Evolutionary conservation across 2,797 vertebrate genomes (phyloP).

Genomic region (Pampus argenteus): DNA sequence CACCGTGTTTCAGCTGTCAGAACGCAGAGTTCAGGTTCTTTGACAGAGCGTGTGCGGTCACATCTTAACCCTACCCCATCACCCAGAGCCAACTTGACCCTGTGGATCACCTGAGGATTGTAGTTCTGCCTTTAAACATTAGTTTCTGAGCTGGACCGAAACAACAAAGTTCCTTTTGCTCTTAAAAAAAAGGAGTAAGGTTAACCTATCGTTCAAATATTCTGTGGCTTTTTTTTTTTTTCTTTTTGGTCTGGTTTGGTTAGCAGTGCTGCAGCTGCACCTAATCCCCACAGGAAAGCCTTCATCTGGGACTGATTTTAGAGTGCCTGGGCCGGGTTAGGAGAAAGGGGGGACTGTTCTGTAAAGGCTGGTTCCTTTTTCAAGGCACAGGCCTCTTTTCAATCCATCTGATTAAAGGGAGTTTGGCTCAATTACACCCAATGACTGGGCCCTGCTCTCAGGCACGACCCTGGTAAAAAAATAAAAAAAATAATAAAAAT

Average conservation of each 20-base stretch:
- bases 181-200: conserved; percentile 52
- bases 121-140: conserved; percentile 35
- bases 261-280: conserved; percentile 77
- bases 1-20: conserved; percentile 71
- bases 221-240: conserved; percentile 32
- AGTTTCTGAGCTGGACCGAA: conserved; percentile 15
- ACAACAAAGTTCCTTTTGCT: conserved; percentile 45
- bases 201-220: conserved; percentile 68
- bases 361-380: conserved; percentile 63
- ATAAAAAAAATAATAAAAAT: conserved; percentile 36
- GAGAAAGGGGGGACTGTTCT: conserved; percentile 68
- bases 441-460: conserved; percentile 61
- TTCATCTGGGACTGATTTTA: conserved; percentile 86
- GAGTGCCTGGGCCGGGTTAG: conserved; percentile 40
- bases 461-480: conserved; percentile 53
- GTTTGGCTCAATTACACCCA: conserved; percentile 81
- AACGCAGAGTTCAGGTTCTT: conserved; percentile 64
- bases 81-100: conserved; percentile 61
- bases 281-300: conserved; percentile 81
- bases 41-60: conserved; percentile 69
- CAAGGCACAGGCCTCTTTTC: conserved; percentile 63
- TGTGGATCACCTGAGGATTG: conserved; percentile 43
- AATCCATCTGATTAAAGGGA: conserved; percentile 83
- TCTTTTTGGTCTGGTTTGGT: conserved; percentile 58
- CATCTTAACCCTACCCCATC: conserved; percentile 62